Evolutionary conservation across 2,113 vertebrate genomes (phyloP), one percentile per base, ranked within the genome.

Genomic region (Ploceus nigricollis): DNA sequence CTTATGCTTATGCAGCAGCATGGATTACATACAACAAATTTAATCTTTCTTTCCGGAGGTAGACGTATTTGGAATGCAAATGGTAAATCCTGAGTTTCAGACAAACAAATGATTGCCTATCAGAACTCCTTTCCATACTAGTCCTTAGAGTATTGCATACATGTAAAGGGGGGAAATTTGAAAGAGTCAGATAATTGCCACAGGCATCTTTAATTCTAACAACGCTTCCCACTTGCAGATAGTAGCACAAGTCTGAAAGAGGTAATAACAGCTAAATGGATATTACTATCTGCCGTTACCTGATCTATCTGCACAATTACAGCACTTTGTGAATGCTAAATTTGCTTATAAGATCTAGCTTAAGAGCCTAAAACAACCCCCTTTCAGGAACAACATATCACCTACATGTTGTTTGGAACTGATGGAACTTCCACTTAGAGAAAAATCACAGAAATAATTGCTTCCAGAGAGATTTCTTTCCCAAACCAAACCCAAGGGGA

Each of bases 181-280:
- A 87, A 96, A 89, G 64, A 90, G 58, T 14, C 69, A 93, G 89
- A 70, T 80, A 91, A 89, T 24, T 91, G 93, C 96, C 80, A 81
- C 60, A 89, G 77, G 91, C 91, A 75, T 78, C 80, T 71, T 94
- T 75, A 92, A 90, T 94, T 87, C 91, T 92, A 93, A 81, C 51
- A 77, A 63, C 31, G 53, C 56, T 81, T 96, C 24, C 53, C 48
- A 63, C 33, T 81, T 81, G 72, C 89, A 92, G 82, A 89, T 23
- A 84, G 93, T 70, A 91, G 86, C 56, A 90, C 40, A 53, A 89
- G 40, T 75, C 70, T 87, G 80, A 90, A 93, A 83, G 72, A 87
- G 60, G 83, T 13, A 94, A 96, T 96, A 97, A 89, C 13, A 95
- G 56, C 80, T 96, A 93, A 94, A 94, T 92, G 91, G 83, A 71